A percentile compares a stretch with the other conserved stretches of the same genome.
Conservation (phyloP, 2,888 invertebrate genomes). For the Thecocarcelia acutangulata region DNA sequence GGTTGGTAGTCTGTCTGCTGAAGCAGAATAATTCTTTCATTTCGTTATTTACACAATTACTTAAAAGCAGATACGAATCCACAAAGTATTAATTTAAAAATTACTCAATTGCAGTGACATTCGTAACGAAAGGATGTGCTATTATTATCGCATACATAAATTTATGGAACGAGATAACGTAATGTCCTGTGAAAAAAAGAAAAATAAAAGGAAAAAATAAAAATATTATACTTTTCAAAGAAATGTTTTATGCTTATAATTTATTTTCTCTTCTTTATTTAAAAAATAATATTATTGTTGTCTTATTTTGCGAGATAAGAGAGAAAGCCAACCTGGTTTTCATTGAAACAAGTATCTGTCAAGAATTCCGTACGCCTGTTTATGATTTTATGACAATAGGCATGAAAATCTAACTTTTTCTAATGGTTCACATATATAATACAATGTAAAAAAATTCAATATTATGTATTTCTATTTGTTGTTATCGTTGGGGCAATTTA, state of each 20-base stretch:
- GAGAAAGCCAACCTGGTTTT: slow-evolving; percentile 27
- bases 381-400: slow-evolving; percentile 57
- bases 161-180: neutral
- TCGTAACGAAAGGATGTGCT: neutral
- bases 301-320: slow-evolving; percentile 35
- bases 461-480: slow-evolving; percentile 1
- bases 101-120: neutral
- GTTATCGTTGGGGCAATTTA: slow-evolving; percentile 2
- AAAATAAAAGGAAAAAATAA: neutral
- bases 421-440: slow-evolving; percentile 16
- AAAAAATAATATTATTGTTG: slow-evolving; percentile 28
- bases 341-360: slow-evolving; percentile 15
- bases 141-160: neutral
- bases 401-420: slow-evolving; percentile 38
- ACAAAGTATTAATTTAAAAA: neutral
- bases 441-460: slow-evolving; percentile 10
- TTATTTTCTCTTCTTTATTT: slow-evolving; percentile 8
- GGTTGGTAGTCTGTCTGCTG: too few species aligned
- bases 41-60: neutral
- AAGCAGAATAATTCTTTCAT: too few species aligned
- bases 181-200: neutral
- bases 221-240: neutral
- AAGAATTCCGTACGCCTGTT: slow-evolving; percentile 46
- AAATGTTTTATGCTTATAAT: neutral
- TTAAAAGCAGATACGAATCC: neutral